Evolutionary conservation across 1,140 invertebrate genomes (phyloP), one percentile per base, ranked within the genome.

Genomic region (Hyles vespertilio): DNA sequence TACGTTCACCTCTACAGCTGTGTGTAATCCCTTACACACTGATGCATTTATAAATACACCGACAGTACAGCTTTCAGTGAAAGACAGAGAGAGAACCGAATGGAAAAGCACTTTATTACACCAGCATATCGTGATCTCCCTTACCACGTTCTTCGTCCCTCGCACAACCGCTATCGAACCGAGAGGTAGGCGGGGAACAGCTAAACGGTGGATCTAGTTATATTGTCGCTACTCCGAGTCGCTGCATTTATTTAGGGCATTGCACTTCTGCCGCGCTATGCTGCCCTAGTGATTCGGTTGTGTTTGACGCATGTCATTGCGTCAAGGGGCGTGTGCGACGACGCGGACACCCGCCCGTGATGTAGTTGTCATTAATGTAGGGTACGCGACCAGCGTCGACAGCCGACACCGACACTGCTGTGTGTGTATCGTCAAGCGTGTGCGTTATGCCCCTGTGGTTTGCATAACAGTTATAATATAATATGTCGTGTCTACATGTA

Each of bases 231-330:
- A 1, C 36, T 11, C 5, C 3, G 22, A 48, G 47, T 48, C 8
- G n/a, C n/a, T n/a, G 50, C n/a, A 22, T 22, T 56, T 34, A 44
- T 61, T 46, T 58, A 68, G 54, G 56, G 52, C 62, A 64, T 53
- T 78, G 70, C 70, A 77, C 59, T 70, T 79, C 72, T 72, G 65
- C 11, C 43, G 40, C 44, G 46, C 33, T 68, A 74, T 88, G 85
- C 54, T 49, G 33, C 49, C 74, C 74, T 81, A 72, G 81, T 88
- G 78, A 65, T 78, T 55, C 59, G 67, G 67, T 74, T 72, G 70
- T 51, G 59, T 69, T 82, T 87, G 84, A 87, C 84, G 84, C 84
- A 84, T 85, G 82, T 87, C 79, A 87, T 74, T 83, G 81, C 76
- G 80, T 81, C 78, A 74, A 77, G 74, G 74, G 78, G 77, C 81